Conservation (phyloP, 2,888 invertebrate species). For the Epinotia demarniana region DNA sequence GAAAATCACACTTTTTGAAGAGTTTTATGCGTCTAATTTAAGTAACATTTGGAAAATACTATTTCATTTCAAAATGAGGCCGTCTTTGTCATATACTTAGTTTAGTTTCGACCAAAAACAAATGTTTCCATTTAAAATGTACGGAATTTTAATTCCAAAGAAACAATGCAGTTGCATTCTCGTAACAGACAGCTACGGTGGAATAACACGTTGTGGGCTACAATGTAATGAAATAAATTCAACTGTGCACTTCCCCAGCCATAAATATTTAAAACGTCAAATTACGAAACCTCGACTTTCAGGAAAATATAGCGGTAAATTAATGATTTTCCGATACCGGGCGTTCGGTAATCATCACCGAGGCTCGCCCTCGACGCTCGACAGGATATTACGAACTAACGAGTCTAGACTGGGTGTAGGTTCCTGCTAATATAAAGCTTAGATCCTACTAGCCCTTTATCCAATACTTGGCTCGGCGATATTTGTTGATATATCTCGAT, state of each 20-base stretch:
- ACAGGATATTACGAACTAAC: conserved; percentile 44
- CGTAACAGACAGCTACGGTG: neutral
- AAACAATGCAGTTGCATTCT: neutral
- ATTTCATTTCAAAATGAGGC: neutral
- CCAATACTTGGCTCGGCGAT: neutral
- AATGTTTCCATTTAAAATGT: neutral
- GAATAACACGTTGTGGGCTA: neutral
- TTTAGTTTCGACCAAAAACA: neutral
- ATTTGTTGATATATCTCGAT: conserved; percentile 27
- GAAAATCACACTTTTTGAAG: no score
- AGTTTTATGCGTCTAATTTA: neutral
- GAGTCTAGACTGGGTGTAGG: conserved; percentile 34
- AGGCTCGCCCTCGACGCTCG: neutral
- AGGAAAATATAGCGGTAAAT: conserved; percentile 30
- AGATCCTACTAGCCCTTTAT: conserved; percentile 13
- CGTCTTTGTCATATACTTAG: no score
- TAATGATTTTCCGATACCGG: conserved; percentile 36
- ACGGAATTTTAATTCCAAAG: neutral
- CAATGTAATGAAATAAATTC: conserved; percentile 17
- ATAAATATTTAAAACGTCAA: conserved; percentile 26
- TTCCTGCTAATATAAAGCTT: conserved; percentile 34
- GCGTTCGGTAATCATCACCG: conserved; percentile 31
- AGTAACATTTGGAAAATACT: neutral
- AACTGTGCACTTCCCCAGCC: conserved; percentile 3
- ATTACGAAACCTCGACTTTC: conserved; percentile 18